Conservation (phyloP, 2,797 vertebrate species). For the Spheniscus humboldti region DNA sequence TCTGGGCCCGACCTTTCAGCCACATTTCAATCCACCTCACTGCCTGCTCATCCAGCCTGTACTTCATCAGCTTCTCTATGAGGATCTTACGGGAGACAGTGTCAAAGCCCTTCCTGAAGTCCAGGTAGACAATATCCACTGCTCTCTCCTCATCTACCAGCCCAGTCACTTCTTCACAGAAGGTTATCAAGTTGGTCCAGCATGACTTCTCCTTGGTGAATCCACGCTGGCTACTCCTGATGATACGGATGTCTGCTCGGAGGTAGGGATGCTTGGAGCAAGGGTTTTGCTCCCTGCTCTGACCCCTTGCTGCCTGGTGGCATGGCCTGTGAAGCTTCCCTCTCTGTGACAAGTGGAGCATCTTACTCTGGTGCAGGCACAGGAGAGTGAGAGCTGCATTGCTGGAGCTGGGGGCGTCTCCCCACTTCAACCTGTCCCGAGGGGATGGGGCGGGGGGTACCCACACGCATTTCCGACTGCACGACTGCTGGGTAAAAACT, state of each 20-base stretch:
- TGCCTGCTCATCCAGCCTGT: background rate
- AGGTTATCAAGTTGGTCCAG: background rate
- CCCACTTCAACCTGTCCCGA: background rate
- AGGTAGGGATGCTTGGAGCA: background rate
- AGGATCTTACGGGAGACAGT: background rate
- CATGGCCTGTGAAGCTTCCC: background rate
- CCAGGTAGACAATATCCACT: background rate
- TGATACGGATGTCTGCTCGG: rapidly evolving
- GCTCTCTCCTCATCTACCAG: background rate
- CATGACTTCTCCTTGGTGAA: background rate
- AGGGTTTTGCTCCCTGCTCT: background rate
- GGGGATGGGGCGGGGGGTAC: background rate
- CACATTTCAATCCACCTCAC: background rate
- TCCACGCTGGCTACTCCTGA: background rate
- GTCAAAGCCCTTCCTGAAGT: background rate
- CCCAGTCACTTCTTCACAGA: background rate
- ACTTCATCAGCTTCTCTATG: background rate
- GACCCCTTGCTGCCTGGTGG: background rate
- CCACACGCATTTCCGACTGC: background rate
- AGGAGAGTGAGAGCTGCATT: background rate
- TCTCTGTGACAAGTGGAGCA: background rate
- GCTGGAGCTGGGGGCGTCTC: background rate
- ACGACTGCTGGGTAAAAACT: background rate
- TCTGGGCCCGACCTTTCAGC: background rate
- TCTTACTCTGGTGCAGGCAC: background rate